Evolutionary conservation across 2,113 vertebrate species (phyloP).

Genomic region (Apistogramma diplotaenia): DNA sequence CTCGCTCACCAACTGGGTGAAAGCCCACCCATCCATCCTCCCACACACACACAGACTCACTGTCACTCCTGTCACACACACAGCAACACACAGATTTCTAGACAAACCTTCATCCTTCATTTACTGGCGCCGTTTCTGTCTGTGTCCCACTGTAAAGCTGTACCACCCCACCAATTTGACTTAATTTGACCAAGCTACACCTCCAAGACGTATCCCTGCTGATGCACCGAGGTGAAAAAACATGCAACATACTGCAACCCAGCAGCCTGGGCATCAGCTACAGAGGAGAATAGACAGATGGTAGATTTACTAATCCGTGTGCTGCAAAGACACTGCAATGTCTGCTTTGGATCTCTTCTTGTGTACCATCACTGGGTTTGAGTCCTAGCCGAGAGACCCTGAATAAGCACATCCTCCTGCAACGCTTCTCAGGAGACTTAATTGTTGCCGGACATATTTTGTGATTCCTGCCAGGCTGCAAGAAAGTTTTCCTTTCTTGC

Average conservation of each 20-base stretch:
- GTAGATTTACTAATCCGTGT: conserved; percentile 32
- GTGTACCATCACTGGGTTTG: conserved; percentile 11
- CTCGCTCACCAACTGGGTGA: conserved; percentile 21
- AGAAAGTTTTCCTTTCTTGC: conserved; percentile 30
- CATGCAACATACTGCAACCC: not conserved
- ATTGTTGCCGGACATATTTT: conserved; percentile 50
- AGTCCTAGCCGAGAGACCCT: not conserved
- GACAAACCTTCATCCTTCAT: conserved; percentile 61
- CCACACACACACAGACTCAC: conserved; percentile 17
- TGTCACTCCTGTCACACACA: not conserved
- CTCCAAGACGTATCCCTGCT: not conserved
- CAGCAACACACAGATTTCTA: not conserved
- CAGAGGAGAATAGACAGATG: conserved; percentile 36
- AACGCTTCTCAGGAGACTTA: conserved; percentile 38
- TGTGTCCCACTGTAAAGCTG: conserved; percentile 15
- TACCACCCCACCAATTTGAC: not conserved
- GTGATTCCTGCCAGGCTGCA: conserved; percentile 49
- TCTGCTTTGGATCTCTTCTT: conserved; percentile 12
- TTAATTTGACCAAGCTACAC: conserved; percentile 5
- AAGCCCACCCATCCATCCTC: conserved; percentile 39
- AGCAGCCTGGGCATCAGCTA: conserved; percentile 28
- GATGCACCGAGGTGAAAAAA: conserved; percentile 1
- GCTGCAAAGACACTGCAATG: conserved; percentile 16
- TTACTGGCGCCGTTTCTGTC: conserved; percentile 18
- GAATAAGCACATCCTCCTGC: conserved; percentile 32